Conservation (phyloP, 1,140 invertebrate genomes). For the Drosophila bocki region DNA sequence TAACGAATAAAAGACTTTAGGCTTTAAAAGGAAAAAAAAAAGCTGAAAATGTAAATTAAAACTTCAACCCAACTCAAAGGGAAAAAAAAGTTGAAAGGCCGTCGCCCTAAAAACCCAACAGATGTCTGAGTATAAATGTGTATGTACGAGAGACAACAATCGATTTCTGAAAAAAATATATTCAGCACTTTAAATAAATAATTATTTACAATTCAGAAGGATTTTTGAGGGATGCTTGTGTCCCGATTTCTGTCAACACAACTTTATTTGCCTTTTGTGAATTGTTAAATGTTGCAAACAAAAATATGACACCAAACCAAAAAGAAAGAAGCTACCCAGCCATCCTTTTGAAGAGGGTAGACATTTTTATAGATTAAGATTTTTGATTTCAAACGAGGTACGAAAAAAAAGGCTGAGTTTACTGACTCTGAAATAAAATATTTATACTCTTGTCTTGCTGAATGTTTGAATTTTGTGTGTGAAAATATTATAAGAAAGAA, state of each 20-base stretch:
- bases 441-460: not conserved
- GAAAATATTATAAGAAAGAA: not conserved
- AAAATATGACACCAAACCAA: not conserved
- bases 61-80: not conserved
- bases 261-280: constrained; percentile 42
- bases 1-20: constrained; percentile 14
- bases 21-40: constrained; percentile 7
- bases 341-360: constrained; percentile 6
- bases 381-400: constrained; percentile 1
- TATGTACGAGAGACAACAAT: constrained; percentile 15
- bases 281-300: constrained; percentile 9
- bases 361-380: constrained; percentile 13
- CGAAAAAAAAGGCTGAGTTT: not conserved
- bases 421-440: not conserved
- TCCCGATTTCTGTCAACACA: constrained; percentile 29
- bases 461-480: not conserved
- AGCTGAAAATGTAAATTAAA: constrained; percentile 25
- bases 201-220: constrained; percentile 40
- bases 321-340: not conserved
- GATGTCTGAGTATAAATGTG: constrained; percentile 15
- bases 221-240: constrained; percentile 1
- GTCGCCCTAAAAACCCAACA: constrained; percentile 10
- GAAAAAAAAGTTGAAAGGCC: not conserved
- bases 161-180: constrained; percentile 35
- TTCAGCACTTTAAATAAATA: constrained; percentile 61